A percentile compares a stretch with the other conserved stretches of the same genome.
Evolutionary conservation across 1,140 invertebrate genomes (phyloP).

Genomic region (Eriosoma lanigerum): DNA sequence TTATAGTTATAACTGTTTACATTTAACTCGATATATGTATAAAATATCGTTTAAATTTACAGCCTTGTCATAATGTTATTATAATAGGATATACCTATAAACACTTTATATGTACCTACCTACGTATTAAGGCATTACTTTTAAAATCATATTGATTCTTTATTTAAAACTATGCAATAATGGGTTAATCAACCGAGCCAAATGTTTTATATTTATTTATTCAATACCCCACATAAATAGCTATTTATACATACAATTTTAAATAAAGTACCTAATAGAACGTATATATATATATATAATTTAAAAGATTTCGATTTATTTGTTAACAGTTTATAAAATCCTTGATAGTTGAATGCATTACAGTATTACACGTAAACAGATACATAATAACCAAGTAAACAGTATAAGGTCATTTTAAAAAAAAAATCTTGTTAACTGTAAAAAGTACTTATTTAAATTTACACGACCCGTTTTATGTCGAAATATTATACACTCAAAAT

Average conservation of each 20-base stretch:
- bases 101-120: too few species aligned
- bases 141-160: neutral
- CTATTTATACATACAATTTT: neutral
- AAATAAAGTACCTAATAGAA: neutral
- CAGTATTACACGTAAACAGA: too few species aligned
- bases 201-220: neutral
- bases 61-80: neutral
- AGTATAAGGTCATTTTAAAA: too few species aligned
- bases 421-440: too few species aligned
- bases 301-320: neutral
- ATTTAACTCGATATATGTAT: neutral
- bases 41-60: neutral
- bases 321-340: neutral
- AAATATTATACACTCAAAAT: too few species aligned
- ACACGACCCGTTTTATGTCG: too few species aligned
- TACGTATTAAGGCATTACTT: neutral
- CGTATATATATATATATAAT: too few species aligned
- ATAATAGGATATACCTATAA: too few species aligned
- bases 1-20: neutral
- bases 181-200: too few species aligned
- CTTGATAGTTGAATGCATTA: neutral
- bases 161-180: neutral
- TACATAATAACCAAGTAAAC: too few species aligned
- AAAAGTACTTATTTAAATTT: too few species aligned
- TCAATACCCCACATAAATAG: too few species aligned